Base-by-base conservation (phyloP, 2,888 invertebrate genomes). In the Apodemia duryi region DNA sequence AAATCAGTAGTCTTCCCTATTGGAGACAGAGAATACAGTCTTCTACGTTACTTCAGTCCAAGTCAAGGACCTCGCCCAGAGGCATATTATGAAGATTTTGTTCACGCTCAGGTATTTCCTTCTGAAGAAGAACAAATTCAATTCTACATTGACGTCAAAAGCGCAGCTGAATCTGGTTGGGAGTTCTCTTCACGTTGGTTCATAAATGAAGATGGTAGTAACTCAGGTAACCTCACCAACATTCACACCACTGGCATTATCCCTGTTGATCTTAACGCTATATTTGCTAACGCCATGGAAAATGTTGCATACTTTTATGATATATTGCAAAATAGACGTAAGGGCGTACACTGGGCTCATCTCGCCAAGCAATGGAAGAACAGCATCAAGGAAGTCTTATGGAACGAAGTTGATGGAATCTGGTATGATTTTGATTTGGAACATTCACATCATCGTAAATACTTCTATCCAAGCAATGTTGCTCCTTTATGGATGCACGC, bases 141-240 rank as follows among this genome's bases (percentile, higher is more conserved):
- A 67, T 93, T 95, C 72, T 96, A 95, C 78, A 88, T 91, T 11
- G 94, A 96, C 70, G 84, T 96, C 21, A 96, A 96, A 76, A 94
- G 96, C 49, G 96, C 95, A 0, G 97, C 96, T 4, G 97, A 97
- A 83, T 95, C 95, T 61, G 98, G 98, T 0, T 97, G 96, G 97
- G 97, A 97, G 77, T 97, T 97, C 82, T 96, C 96, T 2, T 93
- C 94, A 1, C 93, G 97, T 32, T 97, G 97, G 97, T 94, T 96
- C 75, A 91, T 94, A 65, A 83, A 82, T 57, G 41, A 72, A 0
- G 84, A 93, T 10, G 94, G 94, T 28, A 91, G 93, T 51, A 94
- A 94, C 71, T 85, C 86, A 69, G 93, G 93, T 66, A 88, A 94
- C 72, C 80, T 97, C 66, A 88, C 93, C 5, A 91, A 94, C 68